A percentile compares a stretch with the other conserved stretches of the same genome.
phyloP scores from a whole-genome alignment of 1,140 invertebrate genomes.

The Lordiphosa stackelbergi region DNA sequence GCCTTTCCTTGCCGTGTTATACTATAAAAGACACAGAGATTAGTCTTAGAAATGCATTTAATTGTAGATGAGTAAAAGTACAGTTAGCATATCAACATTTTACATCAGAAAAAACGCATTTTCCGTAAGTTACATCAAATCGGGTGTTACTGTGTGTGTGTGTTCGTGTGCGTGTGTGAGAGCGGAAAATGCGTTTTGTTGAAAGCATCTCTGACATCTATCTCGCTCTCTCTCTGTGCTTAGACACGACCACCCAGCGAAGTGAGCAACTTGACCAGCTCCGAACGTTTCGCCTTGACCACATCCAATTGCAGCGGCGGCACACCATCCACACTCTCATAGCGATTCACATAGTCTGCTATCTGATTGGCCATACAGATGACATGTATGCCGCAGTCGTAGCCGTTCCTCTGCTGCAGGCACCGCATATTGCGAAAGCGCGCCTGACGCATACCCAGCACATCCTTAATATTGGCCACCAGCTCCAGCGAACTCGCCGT shows the following conservation, averaged over 20 bases:
- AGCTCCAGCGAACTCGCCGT: conserved; percentile 79
- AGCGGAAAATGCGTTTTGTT: too few relatives aligned
- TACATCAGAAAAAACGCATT: too few relatives aligned
- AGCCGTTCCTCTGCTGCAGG: conserved; percentile 86
- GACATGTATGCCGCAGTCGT: conserved; percentile 89
- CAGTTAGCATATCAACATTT: too few relatives aligned
- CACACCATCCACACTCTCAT: conserved; percentile 59
- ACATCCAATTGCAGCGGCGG: conserved; percentile 66
- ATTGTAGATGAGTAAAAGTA: too few relatives aligned
- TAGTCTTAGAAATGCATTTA: too few relatives aligned
- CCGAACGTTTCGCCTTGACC: conserved; percentile 78
- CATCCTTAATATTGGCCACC: conserved; percentile 45
- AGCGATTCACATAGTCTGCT: conserved; percentile 78
- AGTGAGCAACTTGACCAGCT: conserved; percentile 77
- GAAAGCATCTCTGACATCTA: neutral
- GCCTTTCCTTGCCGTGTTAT: too few relatives aligned
- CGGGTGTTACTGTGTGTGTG: too few relatives aligned
- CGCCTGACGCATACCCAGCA: conserved; percentile 44
- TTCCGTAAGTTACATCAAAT: too few relatives aligned
- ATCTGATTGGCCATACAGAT: conserved; percentile 85
- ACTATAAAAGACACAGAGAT: too few relatives aligned
- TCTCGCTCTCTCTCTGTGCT: neutral
- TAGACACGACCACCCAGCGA: conserved; percentile 50
- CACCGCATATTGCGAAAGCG: conserved; percentile 78
- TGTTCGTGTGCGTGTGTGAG: too few relatives aligned